phyloP scores from a whole-genome alignment of 2,113 vertebrate species.

The Perca schrenkii region DNA sequence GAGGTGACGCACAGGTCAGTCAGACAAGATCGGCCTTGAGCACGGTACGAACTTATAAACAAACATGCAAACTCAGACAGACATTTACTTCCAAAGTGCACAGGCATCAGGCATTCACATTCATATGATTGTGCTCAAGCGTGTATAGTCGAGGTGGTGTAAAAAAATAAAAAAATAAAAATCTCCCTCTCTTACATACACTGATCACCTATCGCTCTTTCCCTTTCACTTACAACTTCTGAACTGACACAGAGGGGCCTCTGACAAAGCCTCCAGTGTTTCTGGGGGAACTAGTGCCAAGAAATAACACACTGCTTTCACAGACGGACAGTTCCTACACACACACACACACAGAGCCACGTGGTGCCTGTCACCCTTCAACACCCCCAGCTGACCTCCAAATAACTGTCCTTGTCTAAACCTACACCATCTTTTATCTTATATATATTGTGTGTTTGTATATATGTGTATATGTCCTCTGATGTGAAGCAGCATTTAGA shows the following conservation, averaged over 20 bases:
- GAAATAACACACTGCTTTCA: conserved; percentile 67
- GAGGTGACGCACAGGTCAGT: conserved; percentile 73
- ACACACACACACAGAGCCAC: background rate
- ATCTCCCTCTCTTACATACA: conserved; percentile 14
- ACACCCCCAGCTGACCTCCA: background rate
- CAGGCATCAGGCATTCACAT: background rate
- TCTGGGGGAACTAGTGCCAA: conserved; percentile 64
- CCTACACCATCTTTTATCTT: conserved; percentile 32
- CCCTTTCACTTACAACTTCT: conserved; percentile 55
- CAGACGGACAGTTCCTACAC: conserved; percentile 52
- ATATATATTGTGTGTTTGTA: background rate
- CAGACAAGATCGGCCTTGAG: conserved; percentile 60
- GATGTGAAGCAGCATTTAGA: conserved; percentile 34
- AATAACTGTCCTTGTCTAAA: conserved; percentile 19
- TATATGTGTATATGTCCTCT: conserved; percentile 1
- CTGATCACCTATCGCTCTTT: conserved; percentile 15
- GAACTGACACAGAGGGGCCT: conserved; percentile 54
- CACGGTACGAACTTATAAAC: conserved; percentile 35
- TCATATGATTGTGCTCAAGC: conserved; percentile 1
- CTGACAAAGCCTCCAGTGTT: conserved; percentile 76
- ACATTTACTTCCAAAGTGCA: conserved; percentile 14
- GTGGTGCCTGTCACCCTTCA: conserved; percentile 44
- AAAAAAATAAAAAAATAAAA: conserved; percentile 29
- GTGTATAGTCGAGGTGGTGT: conserved; percentile 5
- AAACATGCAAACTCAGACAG: conserved; percentile 41